These are phyloP conservation scores for Takifugu flavidus DNA, from an alignment of 2,113 vertebrate genomes.

Conservation along the genomic window DNA sequence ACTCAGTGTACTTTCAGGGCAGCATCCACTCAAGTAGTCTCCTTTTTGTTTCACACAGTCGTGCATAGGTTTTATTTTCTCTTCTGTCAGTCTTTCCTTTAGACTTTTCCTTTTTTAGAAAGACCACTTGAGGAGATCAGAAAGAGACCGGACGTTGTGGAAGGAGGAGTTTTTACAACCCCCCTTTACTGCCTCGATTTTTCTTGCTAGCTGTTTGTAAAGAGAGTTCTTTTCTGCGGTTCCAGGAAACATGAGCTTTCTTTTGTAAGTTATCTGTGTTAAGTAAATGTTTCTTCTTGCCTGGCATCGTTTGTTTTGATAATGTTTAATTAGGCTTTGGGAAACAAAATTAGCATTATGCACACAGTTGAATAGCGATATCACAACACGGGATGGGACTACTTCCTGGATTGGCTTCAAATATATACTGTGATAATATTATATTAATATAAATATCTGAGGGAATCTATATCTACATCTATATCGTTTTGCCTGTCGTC, in stretches of 20 bases:
- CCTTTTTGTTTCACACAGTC: background rate
- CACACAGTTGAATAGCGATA: conserved; percentile 20
- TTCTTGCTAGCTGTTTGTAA: conserved; percentile 18
- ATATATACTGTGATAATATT: background rate
- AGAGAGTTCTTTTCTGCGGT: conserved; percentile 15
- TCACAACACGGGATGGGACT: conserved; percentile 42
- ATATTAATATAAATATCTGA: background rate
- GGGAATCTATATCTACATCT: too few species aligned
- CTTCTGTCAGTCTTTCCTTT: background rate
- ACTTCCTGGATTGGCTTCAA: conserved; percentile 43
- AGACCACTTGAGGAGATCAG: background rate
- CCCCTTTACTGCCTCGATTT: conserved; percentile 10
- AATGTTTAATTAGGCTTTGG: too few species aligned
- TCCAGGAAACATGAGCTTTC: conserved; percentile 73
- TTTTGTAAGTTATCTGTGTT: conserved; percentile 66
- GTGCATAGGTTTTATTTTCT: background rate
- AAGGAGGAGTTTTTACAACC: conserved; percentile 26
- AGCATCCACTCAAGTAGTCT: background rate
- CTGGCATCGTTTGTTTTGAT: background rate
- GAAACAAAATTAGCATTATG: background rate
- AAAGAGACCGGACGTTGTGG: conserved; percentile 14
- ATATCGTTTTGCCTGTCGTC: too few species aligned
- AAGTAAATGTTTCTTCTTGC: background rate
- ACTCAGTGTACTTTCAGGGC: conserved; percentile 37
- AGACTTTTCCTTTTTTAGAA: background rate